Percentiles rank a stretch among this genome's conserved stretches.
Conservation (phyloP, 1,140 invertebrate species). For the Antheraea mylitta region DNA sequence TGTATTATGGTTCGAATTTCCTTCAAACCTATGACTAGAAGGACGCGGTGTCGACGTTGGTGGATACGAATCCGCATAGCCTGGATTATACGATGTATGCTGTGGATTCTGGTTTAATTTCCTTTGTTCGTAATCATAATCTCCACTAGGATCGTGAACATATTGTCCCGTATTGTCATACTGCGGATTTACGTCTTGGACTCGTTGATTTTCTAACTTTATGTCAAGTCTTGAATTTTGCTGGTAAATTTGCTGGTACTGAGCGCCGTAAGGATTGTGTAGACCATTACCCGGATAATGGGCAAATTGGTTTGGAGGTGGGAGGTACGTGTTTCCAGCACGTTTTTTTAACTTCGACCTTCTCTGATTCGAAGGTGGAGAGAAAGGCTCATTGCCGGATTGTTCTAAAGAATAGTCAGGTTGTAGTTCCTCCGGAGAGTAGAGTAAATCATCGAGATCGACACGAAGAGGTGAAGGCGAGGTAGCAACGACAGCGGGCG, state of each 20-base stretch:
- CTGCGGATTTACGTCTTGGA: constrained; percentile 52
- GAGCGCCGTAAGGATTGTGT: constrained; percentile 57
- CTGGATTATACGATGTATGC: constrained; percentile 44
- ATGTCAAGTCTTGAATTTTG: constrained; percentile 59
- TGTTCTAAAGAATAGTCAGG: constrained; percentile 43
- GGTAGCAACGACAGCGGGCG: constrained; percentile 45
- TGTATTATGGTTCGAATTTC: constrained; percentile 55
- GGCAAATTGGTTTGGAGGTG: constrained; percentile 63
- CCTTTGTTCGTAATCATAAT: constrained; percentile 71
- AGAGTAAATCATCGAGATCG: constrained; percentile 60
- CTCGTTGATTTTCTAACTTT: constrained; percentile 55
- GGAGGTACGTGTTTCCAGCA: constrained; percentile 65
- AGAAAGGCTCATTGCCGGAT: constrained; percentile 56
- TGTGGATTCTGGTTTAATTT: constrained; percentile 45
- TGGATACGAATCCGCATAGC: constrained; percentile 55
- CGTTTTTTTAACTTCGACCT: constrained; percentile 66
- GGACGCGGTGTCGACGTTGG: constrained; percentile 51
- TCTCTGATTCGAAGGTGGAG: constrained; percentile 49
- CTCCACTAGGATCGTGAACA: constrained; percentile 64
- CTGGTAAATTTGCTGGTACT: constrained; percentile 60
- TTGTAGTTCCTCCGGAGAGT: constrained; percentile 60
- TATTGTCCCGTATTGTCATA: constrained; percentile 68
- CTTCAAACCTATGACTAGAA: constrained; percentile 69
- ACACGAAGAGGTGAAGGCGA: constrained; percentile 50
- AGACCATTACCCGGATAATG: constrained; percentile 59